Evolutionary conservation across 2,113 vertebrate genomes (phyloP), one percentile per base, ranked within the genome.

Genomic region (zebrafish (Danio rerio)): DNA sequence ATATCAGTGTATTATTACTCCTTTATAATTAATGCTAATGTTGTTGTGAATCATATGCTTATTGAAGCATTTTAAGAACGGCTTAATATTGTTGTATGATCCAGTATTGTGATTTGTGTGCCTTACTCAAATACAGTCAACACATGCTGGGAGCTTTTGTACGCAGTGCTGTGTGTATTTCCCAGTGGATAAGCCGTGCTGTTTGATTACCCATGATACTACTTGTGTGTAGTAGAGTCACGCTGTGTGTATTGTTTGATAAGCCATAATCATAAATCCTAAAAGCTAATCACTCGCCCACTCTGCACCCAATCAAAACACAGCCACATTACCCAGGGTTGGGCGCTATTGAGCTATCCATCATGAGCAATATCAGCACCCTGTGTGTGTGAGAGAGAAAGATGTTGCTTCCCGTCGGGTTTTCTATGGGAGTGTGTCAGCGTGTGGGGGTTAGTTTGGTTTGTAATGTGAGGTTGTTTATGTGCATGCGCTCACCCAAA

Each of bases 211-310:
- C 62, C 52, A 47, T 65, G 65, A 62, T 53, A 71, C 53, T 21
- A 43, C 45, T 31, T 50, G 55, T 68, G 56, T 78, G 58, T 45
- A 21, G 53, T 18, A 31, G 43, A n/a, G 45, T 63, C 59, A 40
- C 2, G 75, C 13, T 85, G 85, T 84, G 87, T 86, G 81, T 89
- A 85, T 91, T 91, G 89, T 91, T 89, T 92, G 92, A 93, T 93
- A 92, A 91, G 90, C 88, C 87, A 92, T 93, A 91, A 91, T 89
- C 89, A 91, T 93, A 92, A 94, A 94, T 93, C 92, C 89, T 85
- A 81, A 86, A 85, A 87, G 88, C 89, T 92, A 92, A 94, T 94
- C 91, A 91, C 85, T 94, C 91, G 89, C 86, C 86, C 85, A 65
- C 82, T 90, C 83, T 53, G 85, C 86, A 84, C 88, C 87, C 85